These are phyloP conservation scores for Gobio gobio DNA, from an alignment of 2,113 vertebrate genomes.

Conservation along the genomic window DNA sequence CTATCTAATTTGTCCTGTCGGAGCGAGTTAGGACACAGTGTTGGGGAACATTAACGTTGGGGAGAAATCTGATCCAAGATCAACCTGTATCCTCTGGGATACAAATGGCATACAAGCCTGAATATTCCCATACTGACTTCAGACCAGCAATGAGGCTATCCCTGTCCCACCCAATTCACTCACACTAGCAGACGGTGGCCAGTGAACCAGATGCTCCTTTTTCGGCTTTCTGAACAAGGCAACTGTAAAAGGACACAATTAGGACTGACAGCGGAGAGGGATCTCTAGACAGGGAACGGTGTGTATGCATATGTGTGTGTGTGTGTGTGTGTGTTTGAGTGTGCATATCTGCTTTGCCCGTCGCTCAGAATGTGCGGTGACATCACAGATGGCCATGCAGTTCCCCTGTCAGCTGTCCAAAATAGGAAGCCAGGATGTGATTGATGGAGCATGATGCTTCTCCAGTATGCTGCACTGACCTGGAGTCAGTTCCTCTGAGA, in stretches of 20 bases:
- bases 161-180: constrained; percentile 13
- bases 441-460: constrained; percentile 47
- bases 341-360: constrained; percentile 40
- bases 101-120: background rate
- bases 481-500: constrained; percentile 40
- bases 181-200: constrained; percentile 51
- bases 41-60: background rate
- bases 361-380: constrained; percentile 35
- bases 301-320: constrained; percentile 21
- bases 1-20: background rate
- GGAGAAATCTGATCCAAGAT: constrained; percentile 4
- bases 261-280: constrained; percentile 45
- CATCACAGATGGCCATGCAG: constrained; percentile 46
- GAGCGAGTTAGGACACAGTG: background rate
- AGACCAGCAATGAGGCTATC: constrained; percentile 4
- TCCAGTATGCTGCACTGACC: constrained; percentile 45
- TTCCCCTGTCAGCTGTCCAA: constrained; percentile 45
- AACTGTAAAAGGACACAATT: constrained; percentile 56
- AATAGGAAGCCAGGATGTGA: constrained; percentile 32
- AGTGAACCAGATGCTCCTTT: constrained; percentile 31
- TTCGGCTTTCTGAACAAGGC: constrained; percentile 39
- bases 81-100: background rate
- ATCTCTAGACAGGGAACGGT: constrained; percentile 65
- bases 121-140: background rate
- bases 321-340: constrained; percentile 25